phyloP scores from a whole-genome alignment of 37 sponge, comb jelly and placozoan genomes.

The Chondrosia reniformis region DNA sequence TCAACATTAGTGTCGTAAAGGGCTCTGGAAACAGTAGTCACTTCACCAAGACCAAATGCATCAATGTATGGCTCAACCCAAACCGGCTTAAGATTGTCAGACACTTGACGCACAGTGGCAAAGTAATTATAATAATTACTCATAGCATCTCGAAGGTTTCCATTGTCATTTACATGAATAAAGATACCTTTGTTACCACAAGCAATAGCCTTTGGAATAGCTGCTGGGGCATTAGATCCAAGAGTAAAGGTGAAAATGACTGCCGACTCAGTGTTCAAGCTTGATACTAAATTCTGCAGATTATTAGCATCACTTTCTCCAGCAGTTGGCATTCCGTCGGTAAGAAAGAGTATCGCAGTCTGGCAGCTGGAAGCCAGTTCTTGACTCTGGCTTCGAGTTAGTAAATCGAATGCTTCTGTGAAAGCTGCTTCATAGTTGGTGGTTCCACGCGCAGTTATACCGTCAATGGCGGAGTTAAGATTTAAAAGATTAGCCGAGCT shows the following conservation, averaged over 20 bases:
- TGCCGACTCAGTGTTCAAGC: neutral
- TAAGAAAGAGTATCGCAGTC: conserved; percentile 9
- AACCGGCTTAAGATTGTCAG: neutral
- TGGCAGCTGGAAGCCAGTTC: neutral
- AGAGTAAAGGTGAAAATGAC: conserved; percentile 6
- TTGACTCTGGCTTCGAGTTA: neutral
- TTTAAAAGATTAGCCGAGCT: neutral
- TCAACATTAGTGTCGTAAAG: neutral
- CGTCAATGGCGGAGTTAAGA: neutral
- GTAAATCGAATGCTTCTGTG: neutral
- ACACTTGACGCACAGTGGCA: neutral
- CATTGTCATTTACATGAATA: neutral
- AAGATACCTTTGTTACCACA: conserved; percentile 15
- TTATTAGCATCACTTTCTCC: neutral
- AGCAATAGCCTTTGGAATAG: conserved; percentile 1
- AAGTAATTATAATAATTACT: conserved; percentile 30
- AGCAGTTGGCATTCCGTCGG: neutral
- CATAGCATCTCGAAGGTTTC: neutral
- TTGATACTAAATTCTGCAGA: neutral
- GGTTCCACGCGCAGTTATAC: neutral
- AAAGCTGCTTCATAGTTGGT: conserved; percentile 13
- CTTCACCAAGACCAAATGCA: conserved; percentile 23
- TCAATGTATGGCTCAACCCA: conserved; percentile 36
- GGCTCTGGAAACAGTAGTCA: conserved; percentile 10
- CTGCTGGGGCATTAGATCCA: neutral